Conservation (phyloP, 2,113 vertebrate genomes). For the Tachuris rubrigastra region DNA sequence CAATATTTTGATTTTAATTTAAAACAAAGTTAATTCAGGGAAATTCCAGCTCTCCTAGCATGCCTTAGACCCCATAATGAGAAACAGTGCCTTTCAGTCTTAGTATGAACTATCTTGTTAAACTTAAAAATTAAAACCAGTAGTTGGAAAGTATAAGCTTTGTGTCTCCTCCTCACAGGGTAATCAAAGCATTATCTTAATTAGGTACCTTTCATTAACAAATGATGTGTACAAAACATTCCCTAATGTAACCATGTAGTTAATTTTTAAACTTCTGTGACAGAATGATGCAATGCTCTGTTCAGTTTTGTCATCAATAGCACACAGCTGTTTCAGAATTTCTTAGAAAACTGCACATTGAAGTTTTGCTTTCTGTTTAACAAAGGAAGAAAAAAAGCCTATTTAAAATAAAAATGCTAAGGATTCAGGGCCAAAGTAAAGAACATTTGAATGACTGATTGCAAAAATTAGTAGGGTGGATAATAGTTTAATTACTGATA, state of each 20-base stretch:
- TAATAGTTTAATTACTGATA: constrained; percentile 40
- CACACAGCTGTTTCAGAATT: neutral
- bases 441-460: neutral
- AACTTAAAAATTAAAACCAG: neutral
- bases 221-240: neutral
- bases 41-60: neutral
- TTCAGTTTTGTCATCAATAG: neutral
- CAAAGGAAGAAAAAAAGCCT: neutral
- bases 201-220: neutral
- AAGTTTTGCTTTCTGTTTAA: neutral
- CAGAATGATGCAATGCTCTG: neutral
- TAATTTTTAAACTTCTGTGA: constrained; percentile 1
- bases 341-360: neutral
- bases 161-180: neutral
- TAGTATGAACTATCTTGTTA: neutral
- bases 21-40: neutral
- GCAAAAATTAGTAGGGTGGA: neutral
- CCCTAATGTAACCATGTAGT: neutral
- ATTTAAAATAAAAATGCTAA: neutral
- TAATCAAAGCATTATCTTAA: neutral
- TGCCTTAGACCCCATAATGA: neutral
- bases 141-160: neutral
- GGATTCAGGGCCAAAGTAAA: neutral
- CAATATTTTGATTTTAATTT: neutral
- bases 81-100: neutral